These are phyloP conservation scores for Mus musculus DNA, from an alignment of 2,113 vertebrate genomes.

Conservation along the genomic window DNA sequence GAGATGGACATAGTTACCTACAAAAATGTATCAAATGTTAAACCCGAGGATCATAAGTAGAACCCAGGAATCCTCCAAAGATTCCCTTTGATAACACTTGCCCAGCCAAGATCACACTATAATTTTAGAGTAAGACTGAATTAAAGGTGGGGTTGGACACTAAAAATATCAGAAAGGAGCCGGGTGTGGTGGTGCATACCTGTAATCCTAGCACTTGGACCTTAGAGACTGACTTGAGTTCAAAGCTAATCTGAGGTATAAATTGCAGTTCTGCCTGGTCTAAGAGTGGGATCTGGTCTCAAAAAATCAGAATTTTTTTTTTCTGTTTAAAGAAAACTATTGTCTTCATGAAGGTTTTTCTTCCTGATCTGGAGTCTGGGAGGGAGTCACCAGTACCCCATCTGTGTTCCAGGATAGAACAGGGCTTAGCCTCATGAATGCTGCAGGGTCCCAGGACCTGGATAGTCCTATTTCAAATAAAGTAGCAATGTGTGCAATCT, in stretches of 20 bases:
- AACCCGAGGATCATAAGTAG: not conserved
- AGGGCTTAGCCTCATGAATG: not conserved
- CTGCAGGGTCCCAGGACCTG: not conserved
- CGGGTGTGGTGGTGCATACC: not conserved
- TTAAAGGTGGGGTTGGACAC: not conserved
- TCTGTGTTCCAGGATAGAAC: not conserved
- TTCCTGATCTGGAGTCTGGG: not conserved
- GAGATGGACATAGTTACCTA: constrained; percentile 95
- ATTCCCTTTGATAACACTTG: not conserved
- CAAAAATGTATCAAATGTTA: not conserved
- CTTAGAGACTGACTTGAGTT: not conserved
- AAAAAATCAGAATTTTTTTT: not conserved
- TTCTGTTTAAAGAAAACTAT: not conserved
- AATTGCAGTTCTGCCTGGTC: not conserved
- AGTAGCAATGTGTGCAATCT: not conserved
- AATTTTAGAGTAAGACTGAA: not conserved
- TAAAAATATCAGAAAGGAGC: constrained; percentile 36
- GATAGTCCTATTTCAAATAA: not conserved
- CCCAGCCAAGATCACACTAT: not conserved
- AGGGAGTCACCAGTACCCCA: not conserved
- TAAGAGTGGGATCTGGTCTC: not conserved
- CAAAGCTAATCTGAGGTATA: not conserved
- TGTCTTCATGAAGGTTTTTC: not conserved
- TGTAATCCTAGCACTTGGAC: not conserved
- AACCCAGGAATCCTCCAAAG: not conserved